phyloP scores from a whole-genome alignment of 2,888 invertebrate genomes.

The Eupithecia pulchellata region DNA sequence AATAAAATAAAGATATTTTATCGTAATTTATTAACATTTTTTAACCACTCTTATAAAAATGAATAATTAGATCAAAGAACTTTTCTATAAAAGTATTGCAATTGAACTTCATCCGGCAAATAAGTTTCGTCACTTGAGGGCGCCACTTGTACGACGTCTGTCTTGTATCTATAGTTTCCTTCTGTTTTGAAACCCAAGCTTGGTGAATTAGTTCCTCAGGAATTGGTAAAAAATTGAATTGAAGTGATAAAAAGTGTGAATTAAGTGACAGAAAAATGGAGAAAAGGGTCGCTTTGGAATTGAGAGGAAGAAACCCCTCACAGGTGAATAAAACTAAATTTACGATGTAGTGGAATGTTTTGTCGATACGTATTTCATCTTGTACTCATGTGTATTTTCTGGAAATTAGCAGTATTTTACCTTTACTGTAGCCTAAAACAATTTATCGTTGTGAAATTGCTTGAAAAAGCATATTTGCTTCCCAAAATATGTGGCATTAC shows the following conservation, averaged over 20 bases:
- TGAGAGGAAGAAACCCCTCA: conserved; percentile 94
- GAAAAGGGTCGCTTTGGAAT: conserved; percentile 97
- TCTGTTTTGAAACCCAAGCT: conserved; percentile 87
- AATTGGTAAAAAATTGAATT: conserved; percentile 67
- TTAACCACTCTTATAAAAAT: neutral
- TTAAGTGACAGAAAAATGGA: conserved; percentile 88
- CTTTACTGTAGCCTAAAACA: conserved; percentile 26
- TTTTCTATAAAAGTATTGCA: conserved; percentile 21
- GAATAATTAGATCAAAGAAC: neutral
- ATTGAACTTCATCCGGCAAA: conserved; percentile 68
- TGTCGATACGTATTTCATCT: conserved; percentile 83
- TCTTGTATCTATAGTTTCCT: conserved; percentile 85
- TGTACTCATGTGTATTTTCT: conserved; percentile 64
- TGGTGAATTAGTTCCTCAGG: conserved; percentile 78
- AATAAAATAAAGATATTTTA: neutral
- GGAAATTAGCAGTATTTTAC: conserved; percentile 49
- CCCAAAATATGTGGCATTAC: conserved; percentile 76
- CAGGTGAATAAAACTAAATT: conserved; percentile 89
- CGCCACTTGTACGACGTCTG: conserved; percentile 81
- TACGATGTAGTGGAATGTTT: conserved; percentile 81
- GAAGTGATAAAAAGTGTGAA: conserved; percentile 69
- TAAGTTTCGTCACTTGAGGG: conserved; percentile 70
- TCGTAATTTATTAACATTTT: neutral
- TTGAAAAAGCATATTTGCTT: conserved; percentile 51
- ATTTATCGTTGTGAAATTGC: conserved; percentile 15